These are phyloP conservation scores for Desmodus rotundus DNA, from an alignment of 2,113 vertebrate genomes.

Conservation along the genomic window DNA sequence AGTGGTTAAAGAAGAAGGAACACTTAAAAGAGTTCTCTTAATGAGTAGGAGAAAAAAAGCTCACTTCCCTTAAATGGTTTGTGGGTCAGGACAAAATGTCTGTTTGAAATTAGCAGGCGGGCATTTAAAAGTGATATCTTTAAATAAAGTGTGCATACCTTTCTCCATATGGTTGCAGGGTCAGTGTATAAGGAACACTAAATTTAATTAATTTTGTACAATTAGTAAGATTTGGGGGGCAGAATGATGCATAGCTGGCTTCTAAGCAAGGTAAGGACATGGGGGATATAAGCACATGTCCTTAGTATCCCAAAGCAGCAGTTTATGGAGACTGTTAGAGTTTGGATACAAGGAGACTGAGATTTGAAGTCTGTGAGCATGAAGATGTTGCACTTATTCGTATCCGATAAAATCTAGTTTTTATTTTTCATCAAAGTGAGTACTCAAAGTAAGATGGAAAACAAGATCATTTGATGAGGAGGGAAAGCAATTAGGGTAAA, in stretches of 20 bases:
- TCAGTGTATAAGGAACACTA: background rate
- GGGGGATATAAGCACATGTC: background rate
- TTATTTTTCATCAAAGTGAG: background rate
- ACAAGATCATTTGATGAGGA: background rate
- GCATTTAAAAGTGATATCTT: background rate
- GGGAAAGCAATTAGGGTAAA: background rate
- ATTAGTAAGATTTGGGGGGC: background rate
- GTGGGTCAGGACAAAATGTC: background rate
- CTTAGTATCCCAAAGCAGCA: background rate
- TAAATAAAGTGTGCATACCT: background rate
- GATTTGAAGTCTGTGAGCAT: background rate
- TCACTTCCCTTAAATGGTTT: background rate
- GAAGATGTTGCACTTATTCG: background rate
- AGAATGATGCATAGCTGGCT: background rate
- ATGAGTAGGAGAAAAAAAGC: background rate
- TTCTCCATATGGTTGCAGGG: background rate
- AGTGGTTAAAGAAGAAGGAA: background rate
- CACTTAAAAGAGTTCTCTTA: background rate
- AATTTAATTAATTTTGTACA: background rate
- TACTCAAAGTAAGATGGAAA: background rate
- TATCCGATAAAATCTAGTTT: background rate
- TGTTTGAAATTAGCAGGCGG: background rate
- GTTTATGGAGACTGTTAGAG: background rate
- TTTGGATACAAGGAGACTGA: background rate
- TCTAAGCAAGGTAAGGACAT: background rate